A percentile compares a stretch with the other conserved stretches of the same genome.
Conservation (phyloP, 2,888 invertebrate genomes). For the Acheta domesticus region DNA sequence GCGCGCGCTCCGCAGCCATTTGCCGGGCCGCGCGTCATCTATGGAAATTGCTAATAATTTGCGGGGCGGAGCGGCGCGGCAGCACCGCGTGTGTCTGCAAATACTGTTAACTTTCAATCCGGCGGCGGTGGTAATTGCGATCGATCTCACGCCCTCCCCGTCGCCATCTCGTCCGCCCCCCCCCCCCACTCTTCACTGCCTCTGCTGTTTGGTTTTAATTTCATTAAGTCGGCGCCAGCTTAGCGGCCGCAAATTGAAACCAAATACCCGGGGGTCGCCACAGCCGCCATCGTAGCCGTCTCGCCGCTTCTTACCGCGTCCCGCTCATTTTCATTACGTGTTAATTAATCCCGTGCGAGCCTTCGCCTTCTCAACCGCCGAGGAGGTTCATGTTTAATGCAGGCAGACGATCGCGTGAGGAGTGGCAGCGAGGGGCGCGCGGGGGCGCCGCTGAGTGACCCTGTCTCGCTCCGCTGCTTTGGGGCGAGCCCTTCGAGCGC, state of each 20-base stretch:
- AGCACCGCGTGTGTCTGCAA: not conserved
- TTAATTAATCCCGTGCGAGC: constrained; percentile 18
- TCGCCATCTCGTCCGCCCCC: not conserved
- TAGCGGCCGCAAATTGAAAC: constrained; percentile 6
- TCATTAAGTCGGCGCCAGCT: constrained; percentile 10
- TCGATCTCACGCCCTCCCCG: not conserved
- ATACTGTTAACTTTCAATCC: constrained; percentile 18
- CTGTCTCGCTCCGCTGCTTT: too few species aligned
- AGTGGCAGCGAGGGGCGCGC: not conserved
- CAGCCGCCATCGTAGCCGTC: not conserved
- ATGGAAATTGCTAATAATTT: constrained; percentile 9
- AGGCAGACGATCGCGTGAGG: not conserved
- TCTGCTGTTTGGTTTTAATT: constrained; percentile 4
- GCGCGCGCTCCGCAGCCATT: not conserved
- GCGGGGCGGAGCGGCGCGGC: not conserved
- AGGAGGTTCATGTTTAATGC: not conserved
- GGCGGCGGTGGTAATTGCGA: not conserved
- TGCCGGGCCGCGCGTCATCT: not conserved
- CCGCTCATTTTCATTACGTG: constrained; percentile 11
- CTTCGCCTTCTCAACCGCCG: not conserved
- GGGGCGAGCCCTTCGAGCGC: too few species aligned
- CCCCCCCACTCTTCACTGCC: not conserved
- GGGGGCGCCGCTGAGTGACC: not conserved
- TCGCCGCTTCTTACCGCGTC: constrained; percentile 11
- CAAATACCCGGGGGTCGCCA: constrained; percentile 8